phyloP scores from a whole-genome alignment of 1,140 invertebrate species.

The Drosophila eugracilis region DNA sequence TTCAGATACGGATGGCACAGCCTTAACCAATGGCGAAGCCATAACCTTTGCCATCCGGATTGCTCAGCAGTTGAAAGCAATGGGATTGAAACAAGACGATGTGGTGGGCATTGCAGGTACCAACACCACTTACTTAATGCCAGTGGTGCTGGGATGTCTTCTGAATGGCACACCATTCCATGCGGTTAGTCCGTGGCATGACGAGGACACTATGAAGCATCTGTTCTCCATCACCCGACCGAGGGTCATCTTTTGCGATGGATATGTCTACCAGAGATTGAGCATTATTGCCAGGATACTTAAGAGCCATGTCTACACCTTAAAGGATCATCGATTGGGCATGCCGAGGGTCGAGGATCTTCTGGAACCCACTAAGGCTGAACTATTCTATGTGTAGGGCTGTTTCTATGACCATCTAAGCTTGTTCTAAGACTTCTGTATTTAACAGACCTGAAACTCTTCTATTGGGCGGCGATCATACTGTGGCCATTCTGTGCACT shows the following conservation, averaged over 20 bases:
- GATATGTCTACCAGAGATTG: conserved; percentile 55
- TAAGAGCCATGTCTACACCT: conserved; percentile 67
- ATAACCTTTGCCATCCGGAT: conserved; percentile 79
- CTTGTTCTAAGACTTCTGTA: too few species aligned
- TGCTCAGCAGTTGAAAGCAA: conserved; percentile 69
- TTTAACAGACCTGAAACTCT: conserved; percentile 62
- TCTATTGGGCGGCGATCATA: conserved; percentile 71
- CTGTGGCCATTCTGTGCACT: conserved; percentile 85
- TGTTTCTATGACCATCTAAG: too few species aligned
- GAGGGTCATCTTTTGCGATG: conserved; percentile 79
- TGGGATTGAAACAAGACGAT: conserved; percentile 73
- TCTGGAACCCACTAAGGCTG: conserved; percentile 67
- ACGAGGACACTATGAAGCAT: conserved; percentile 74
- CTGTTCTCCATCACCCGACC: conserved; percentile 77
- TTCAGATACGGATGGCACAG: conserved; percentile 78
- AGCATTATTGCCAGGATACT: conserved; percentile 65
- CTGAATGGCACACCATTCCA: conserved; percentile 81
- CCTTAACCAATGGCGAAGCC: conserved; percentile 78
- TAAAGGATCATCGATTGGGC: conserved; percentile 69
- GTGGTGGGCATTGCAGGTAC: conserved; percentile 75
- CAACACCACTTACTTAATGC: conserved; percentile 79
- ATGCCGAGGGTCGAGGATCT: conserved; percentile 73
- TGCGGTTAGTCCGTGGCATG: conserved; percentile 72
- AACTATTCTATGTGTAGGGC: conserved; percentile 70
- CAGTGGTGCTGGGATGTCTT: conserved; percentile 72